Evolutionary conservation across 2,797 vertebrate species (phyloP), one percentile per base, ranked within the genome.

Genomic region (Carapus acus): DNA sequence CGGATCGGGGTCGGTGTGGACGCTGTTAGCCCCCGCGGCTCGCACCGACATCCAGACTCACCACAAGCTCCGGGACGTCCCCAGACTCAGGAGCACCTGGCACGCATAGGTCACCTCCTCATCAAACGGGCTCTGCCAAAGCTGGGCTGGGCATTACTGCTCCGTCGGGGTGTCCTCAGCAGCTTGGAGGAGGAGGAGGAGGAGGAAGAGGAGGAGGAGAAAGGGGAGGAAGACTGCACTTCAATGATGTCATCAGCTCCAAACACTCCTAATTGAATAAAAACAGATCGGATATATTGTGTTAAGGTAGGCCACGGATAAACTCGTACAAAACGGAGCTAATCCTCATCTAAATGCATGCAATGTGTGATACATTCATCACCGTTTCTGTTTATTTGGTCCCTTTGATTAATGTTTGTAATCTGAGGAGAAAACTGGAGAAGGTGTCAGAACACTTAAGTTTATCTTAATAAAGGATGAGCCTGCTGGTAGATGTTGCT

Each of bases 41-140:
- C 15, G 39, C 61, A 24, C 5, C 40, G 14, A 1, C 38, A 50
- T 73, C 48, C 67, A 23, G 54, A 87, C 86, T 88, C 72, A 88
- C 88, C 87, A 73, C 62, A 75, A 76, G 61, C 65, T 64, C 76
- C 79, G 87, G 86, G 87, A 65, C 55, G 17, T 79, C 82, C 88
- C 87, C 85, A 77, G 69, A 72, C 24, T 60, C 62, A 53, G 2
- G 51, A 64, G 80, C 75, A 78, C 71, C 81, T 47, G 54, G 54
- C 62, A 74, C 80, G 79, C 88, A 88, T 88, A 73, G 83, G 80
- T 78, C 71, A 62, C 57, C 71, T 79, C 57, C 71, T 79, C 74
- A 69, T 85, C 70, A 80, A 76, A 78, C 41, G 48, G 67, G 68
- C 63, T 58, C 58, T 76, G 76, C 69, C 69, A n/a, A 62, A 33